A percentile compares a stretch with the other conserved stretches of the same genome.
Evolutionary conservation across 2,113 vertebrate species (phyloP).

Genomic region (Bubo bubo): DNA sequence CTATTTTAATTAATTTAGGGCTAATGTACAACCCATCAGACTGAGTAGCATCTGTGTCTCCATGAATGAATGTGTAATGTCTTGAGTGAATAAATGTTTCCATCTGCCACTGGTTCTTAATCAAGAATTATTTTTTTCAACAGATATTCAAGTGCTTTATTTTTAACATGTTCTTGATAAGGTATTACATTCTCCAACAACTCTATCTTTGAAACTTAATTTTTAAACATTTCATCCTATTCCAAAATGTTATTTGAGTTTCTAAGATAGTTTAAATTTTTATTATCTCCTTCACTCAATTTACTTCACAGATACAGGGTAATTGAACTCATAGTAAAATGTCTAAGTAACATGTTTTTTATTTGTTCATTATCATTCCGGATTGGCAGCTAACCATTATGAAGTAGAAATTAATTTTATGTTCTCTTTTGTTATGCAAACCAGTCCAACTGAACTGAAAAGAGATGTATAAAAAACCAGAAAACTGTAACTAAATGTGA

Average conservation of each 20-base stretch:
- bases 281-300: neutral
- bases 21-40: neutral
- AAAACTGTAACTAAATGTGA: neutral
- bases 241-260: neutral
- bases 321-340: neutral
- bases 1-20: neutral
- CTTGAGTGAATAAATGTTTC: neutral
- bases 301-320: neutral
- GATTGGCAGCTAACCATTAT: neutral
- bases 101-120: neutral
- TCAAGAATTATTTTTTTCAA: neutral
- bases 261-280: neutral
- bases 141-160: neutral
- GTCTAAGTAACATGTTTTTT: neutral
- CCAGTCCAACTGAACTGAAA: neutral
- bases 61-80: neutral
- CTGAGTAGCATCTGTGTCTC: neutral
- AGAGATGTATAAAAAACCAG: neutral
- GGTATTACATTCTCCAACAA: neutral
- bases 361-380: neutral
- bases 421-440: neutral
- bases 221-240: neutral
- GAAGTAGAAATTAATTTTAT: conserved; percentile 1
- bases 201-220: neutral
- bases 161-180: neutral